Evolutionary conservation across 2,113 vertebrate genomes (phyloP), one percentile per base, ranked within the genome.

Genomic region (Muscicapa adusta): DNA sequence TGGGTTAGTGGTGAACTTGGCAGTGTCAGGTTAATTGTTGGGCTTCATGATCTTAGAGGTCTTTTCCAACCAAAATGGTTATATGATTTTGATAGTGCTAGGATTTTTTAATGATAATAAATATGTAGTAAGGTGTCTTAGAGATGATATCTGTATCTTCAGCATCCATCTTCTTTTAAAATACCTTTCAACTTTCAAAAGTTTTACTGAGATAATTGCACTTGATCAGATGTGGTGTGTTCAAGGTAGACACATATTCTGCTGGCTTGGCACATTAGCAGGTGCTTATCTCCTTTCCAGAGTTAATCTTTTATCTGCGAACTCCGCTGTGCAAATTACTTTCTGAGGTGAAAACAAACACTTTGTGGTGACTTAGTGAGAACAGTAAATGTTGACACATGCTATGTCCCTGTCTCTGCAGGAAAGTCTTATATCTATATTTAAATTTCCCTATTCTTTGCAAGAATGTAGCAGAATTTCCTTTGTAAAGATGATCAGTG

Each of bases 251-350:
- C 24, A 8, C 24, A 8, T n/a, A 18, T 82, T 71, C 42, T 61
- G 28, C 40, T 85, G 70, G 17, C 24, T 91, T 75, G 79, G 82
- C 70, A 36, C 29, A 85, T 63, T 66, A 78, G 38, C 53, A 40
- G 60, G 45, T 89, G 36, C 42, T 88, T 63, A 34, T 24, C 45
- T 22, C 18, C 31, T 76, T 68, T 61, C 62, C 42, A 61, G 80
- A 92, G 61, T 94, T 94, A 91, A 86, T 74, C 36, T 84, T 87
- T 66, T 82, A 70, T 89, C 70, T 91, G 66, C 7, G 15, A 82
- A 76, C 40, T 96, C 24, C 77, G 63, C 61, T 68, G 53, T 85
- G 62, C 61, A 77, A 91, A 91, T 87, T 85, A 65, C 74, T 94
- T 92, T 79, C 62, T 12, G 38, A 85, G 71, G 62, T 47, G n/a